phyloP scores from a whole-genome alignment of 2,113 vertebrate species.

The Microcebus ravelobensis region DNA sequence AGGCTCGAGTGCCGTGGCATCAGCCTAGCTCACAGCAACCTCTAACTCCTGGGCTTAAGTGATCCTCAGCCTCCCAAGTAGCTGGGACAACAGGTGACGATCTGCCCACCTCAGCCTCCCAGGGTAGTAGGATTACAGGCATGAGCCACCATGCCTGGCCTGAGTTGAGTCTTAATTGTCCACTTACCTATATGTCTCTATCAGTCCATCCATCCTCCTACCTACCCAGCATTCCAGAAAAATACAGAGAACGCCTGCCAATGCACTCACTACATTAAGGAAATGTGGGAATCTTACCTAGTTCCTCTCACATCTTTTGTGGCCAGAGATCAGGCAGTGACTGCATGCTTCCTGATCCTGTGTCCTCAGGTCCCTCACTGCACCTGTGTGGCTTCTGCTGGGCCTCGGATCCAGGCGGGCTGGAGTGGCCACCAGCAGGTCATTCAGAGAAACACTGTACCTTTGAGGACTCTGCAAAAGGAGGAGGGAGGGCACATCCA shows the following conservation, averaged over 20 bases:
- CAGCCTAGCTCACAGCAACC: no score
- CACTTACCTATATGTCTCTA: background rate
- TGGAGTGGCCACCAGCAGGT: constrained; percentile 73
- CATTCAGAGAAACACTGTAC: constrained; percentile 26
- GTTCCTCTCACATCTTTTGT: background rate
- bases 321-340: constrained; percentile 26
- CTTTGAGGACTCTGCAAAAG: background rate
- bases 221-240: background rate
- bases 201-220: background rate
- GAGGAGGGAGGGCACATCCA: background rate
- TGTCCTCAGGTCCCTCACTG: background rate
- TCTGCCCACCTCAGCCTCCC: no score
- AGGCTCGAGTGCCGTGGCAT: no score
- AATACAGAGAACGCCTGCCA: background rate
- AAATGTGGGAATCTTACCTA: constrained; percentile 34
- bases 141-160: no score
- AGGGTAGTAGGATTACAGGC: no score
- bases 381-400: background rate
- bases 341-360: background rate
- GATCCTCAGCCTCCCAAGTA: no score
- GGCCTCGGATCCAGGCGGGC: constrained; percentile 69
- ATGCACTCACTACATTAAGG: background rate
- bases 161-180: background rate
- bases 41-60: no score
- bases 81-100: no score